These are phyloP conservation scores for Lottia gigantea DNA, from an alignment of 2,888 invertebrate genomes.

Conservation along the genomic window DNA sequence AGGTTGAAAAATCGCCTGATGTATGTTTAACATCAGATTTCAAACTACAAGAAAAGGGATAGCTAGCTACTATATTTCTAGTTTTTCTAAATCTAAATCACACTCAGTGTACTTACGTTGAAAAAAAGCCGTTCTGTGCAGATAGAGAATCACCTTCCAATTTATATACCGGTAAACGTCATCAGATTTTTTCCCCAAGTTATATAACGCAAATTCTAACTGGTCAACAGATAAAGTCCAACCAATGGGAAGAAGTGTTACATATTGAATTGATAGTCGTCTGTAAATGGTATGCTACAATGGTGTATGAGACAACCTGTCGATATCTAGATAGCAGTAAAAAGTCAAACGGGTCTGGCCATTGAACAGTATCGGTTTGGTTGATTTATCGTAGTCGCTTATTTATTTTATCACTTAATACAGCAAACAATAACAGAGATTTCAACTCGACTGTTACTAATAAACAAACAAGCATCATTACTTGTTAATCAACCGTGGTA, in stretches of 20 bases:
- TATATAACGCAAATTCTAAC: background rate
- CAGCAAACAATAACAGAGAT: no score
- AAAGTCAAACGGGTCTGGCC: no score
- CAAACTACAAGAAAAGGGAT: background rate
- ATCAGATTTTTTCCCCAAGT: background rate
- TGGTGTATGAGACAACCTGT: no score
- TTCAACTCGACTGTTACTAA: no score
- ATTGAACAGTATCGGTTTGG: no score
- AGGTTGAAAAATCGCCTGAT: background rate
- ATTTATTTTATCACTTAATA: no score
- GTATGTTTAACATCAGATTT: background rate
- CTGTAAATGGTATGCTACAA: no score
- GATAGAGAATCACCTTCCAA: background rate
- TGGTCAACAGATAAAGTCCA: background rate
- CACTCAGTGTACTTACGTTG: background rate
- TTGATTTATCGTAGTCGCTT: no score
- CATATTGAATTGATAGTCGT: no score
- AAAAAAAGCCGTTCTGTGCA: background rate
- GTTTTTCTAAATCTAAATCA: background rate
- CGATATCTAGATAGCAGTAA: no score
- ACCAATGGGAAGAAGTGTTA: background rate
- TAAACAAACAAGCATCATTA: no score
- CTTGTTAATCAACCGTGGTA: no score
- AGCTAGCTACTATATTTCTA: background rate
- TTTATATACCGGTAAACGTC: background rate